A percentile compares a stretch with the other conserved stretches of the same genome.
Evolutionary conservation across 2,113 vertebrate genomes (phyloP).

Genomic region (Xenopus tropicalis): UCB_Xtro_10.0 CM004445.2:117369501-117370000

Average conservation of each 20-base stretch:
- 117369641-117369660: too few relatives aligned
- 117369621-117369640: too few relatives aligned
- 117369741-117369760: not conserved
- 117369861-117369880: constrained; percentile 24
- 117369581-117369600: too few relatives aligned
- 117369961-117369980: not conserved
- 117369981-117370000: not conserved
- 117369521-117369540: too few relatives aligned
- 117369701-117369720: not conserved
- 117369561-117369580: too few relatives aligned
- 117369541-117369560: too few relatives aligned
- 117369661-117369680: too few relatives aligned
- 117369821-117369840: constrained; percentile 7
- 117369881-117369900: constrained; percentile 8
- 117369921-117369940: not conserved
- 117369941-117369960: not conserved
- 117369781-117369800: not conserved
- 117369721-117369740: constrained; percentile 10
- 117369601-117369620: too few relatives aligned
- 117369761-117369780: constrained; percentile 37
- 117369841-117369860: not conserved
- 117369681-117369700: not conserved
- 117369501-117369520: too few relatives aligned
- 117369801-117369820: not conserved
- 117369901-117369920: constrained; percentile 21